A percentile compares a stretch with the other conserved stretches of the same genome.
phyloP scores from a whole-genome alignment of 2,797 vertebrate species.

The Hydrophis major region DNA sequence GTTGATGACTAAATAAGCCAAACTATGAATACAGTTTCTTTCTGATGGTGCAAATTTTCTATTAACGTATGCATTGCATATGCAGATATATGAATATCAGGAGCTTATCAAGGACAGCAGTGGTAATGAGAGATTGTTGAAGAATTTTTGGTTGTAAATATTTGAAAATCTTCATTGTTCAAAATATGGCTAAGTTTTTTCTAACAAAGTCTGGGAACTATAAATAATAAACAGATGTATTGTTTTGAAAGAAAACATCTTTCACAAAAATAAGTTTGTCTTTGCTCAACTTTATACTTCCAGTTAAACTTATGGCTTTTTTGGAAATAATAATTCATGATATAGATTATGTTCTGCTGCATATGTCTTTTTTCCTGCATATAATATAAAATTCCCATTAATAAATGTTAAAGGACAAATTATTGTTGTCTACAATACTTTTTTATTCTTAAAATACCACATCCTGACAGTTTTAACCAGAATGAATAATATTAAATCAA shows the following conservation, averaged over 20 bases:
- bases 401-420: constrained; percentile 15
- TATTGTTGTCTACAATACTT: constrained; percentile 24
- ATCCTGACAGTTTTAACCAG: constrained; percentile 26
- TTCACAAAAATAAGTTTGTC: constrained; percentile 14
- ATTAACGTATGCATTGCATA: neutral
- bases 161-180: neutral
- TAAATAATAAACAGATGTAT: constrained; percentile 27
- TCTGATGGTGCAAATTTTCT: neutral
- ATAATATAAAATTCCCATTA: constrained; percentile 21
- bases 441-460: constrained; percentile 26
- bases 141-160: neutral
- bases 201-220: constrained; percentile 27
- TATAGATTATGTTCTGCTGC: constrained; percentile 26
- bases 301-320: constrained; percentile 38
- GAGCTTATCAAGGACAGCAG: neutral
- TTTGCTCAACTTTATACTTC: neutral
- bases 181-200: neutral
- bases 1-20: neutral
- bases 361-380: constrained; percentile 31
- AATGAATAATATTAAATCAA: constrained; percentile 32
- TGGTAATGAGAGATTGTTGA: neutral
- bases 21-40: neutral
- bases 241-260: constrained; percentile 33
- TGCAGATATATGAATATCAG: neutral
- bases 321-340: constrained; percentile 19